These are phyloP conservation scores for Laticauda laticaudata DNA, from an alignment of 2,113 vertebrate genomes.

Conservation along the genomic window DNA sequence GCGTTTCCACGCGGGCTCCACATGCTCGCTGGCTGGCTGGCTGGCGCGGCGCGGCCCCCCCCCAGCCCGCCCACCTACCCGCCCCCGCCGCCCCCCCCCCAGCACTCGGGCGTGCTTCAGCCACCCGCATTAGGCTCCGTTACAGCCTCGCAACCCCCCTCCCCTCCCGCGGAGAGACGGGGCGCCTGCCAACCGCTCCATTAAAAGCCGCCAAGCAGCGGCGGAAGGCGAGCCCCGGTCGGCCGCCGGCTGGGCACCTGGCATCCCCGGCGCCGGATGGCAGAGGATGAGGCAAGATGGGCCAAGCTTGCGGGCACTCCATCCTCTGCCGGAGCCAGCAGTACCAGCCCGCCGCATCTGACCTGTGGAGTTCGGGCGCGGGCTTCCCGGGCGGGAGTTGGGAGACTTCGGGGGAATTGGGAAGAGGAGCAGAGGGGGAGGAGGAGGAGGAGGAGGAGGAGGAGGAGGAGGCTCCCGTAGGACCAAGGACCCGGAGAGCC, in stretches of 20 bases:
- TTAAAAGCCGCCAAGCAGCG: not conserved
- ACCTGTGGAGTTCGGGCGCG: constrained; percentile 78
- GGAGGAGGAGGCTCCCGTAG: not conserved
- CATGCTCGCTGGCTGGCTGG: not conserved
- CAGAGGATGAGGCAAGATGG: constrained; percentile 88
- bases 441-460: not conserved
- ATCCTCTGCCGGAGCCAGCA: constrained; percentile 95
- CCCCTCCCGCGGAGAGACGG: not conserved
- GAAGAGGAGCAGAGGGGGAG: constrained; percentile 40
- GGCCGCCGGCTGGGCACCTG: not conserved
- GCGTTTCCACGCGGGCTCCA: not conserved
- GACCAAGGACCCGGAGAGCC: not conserved
- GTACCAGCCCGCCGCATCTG: constrained; percentile 80
- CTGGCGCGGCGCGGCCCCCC: not conserved
- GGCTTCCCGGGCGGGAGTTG: constrained; percentile 6
- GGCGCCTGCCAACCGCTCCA: not conserved
- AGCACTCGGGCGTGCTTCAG: constrained; percentile 54
- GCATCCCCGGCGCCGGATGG: constrained; percentile 41
- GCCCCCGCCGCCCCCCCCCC: not conserved
- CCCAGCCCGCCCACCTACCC: not conserved
- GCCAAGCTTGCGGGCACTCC: constrained; percentile 97
- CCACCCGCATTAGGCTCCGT: constrained; percentile 66
- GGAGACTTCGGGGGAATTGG: constrained; percentile 25
- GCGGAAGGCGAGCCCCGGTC: not conserved
- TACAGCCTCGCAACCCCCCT: constrained; percentile 68